Evolutionary conservation across 2,113 vertebrate genomes (phyloP).

Genomic region (Heterocephalus glaber): DNA sequence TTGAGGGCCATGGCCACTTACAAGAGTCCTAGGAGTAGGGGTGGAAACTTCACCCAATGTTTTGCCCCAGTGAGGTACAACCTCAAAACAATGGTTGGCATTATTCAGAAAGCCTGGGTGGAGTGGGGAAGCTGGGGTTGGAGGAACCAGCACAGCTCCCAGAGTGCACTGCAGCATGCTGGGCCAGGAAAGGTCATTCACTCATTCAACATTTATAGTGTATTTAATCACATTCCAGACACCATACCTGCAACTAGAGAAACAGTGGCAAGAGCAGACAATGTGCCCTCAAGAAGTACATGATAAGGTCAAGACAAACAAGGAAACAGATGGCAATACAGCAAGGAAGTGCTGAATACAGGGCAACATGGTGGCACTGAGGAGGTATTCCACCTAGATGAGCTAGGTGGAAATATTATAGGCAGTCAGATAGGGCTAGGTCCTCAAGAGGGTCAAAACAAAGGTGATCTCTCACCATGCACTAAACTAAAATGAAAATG

Average conservation of each 20-base stretch:
- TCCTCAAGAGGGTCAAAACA: too few relatives aligned
- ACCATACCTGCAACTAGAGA: neutral
- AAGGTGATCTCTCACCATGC: too few relatives aligned
- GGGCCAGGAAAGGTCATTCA: neutral
- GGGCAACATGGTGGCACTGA: neutral
- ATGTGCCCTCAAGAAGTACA: conserved; percentile 37
- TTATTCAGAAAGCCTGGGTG: neutral
- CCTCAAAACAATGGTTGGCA: conserved; percentile 4
- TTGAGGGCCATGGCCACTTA: neutral
- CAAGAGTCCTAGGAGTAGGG: neutral
- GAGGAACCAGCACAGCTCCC: neutral
- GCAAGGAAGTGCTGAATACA: neutral
- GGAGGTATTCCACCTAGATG: neutral
- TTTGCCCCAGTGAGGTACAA: neutral
- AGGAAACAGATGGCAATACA: neutral
- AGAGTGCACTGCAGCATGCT: neutral
- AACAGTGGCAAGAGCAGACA: neutral
- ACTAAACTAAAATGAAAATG: too few relatives aligned
- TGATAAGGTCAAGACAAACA: neutral
- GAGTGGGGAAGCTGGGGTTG: neutral
- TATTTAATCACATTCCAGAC: neutral
- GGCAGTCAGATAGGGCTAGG: too few relatives aligned
- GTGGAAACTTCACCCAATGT: neutral
- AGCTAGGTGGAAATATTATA: too few relatives aligned
- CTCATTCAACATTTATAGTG: neutral